phyloP scores from a whole-genome alignment of 2,888 invertebrate genomes.

The Xestoiulus laeticollis region DNA sequence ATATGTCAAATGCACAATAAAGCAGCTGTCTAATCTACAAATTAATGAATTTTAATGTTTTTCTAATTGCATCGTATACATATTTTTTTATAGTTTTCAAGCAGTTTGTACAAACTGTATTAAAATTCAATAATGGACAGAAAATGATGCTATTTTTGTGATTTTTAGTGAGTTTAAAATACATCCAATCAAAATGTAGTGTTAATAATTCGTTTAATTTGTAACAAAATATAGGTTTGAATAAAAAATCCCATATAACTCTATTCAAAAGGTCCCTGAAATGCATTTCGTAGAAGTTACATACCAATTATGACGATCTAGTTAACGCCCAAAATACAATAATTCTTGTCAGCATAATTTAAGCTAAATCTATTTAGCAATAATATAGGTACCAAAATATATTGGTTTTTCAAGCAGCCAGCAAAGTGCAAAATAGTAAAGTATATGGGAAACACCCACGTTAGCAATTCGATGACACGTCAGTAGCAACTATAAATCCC shows the following conservation, averaged over 20 bases:
- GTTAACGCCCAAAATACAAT: conserved; percentile 35
- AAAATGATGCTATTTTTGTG: no score
- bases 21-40: not conserved
- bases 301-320: conserved; percentile 3
- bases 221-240: no score
- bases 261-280: not conserved
- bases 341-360: conserved; percentile 18
- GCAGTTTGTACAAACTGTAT: not conserved
- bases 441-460: not conserved
- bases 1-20: not conserved
- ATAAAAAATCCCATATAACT: no score
- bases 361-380: not conserved
- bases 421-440: not conserved
- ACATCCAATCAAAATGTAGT: no score
- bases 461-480: conserved; percentile 4
- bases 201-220: no score
- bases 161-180: no score
- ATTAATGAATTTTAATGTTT: conserved; percentile 10
- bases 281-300: not conserved
- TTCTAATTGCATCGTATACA: not conserved
- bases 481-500: conserved; percentile 3
- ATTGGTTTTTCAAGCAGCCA: not conserved
- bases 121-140: no score
- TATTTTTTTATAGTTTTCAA: not conserved
- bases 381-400: not conserved